Evolutionary conservation across 2,113 vertebrate species (phyloP).

Genomic region (Leptosomus discolor): DNA sequence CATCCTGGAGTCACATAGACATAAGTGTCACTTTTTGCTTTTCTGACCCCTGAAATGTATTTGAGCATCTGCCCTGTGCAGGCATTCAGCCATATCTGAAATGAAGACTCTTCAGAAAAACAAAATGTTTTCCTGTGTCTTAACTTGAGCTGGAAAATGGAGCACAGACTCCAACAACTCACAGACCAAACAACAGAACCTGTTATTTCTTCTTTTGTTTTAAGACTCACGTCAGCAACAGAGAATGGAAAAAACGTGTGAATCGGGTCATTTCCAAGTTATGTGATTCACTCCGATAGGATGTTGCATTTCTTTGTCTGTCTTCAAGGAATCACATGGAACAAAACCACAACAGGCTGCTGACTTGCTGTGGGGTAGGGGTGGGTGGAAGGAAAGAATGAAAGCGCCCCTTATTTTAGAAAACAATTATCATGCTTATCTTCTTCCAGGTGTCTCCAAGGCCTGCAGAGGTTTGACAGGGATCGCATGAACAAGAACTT

Average conservation of each 20-base stretch:
- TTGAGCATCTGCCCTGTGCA: not conserved
- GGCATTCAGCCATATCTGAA: not conserved
- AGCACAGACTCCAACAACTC: not conserved
- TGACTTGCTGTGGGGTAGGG: constrained; percentile 10
- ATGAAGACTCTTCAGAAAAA: not conserved
- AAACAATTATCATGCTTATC: not conserved
- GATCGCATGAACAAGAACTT: not conserved
- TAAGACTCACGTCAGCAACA: not conserved
- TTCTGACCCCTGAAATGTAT: not conserved
- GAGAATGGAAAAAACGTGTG: constrained; percentile 63
- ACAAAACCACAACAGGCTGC: constrained; percentile 62
- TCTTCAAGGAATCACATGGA: constrained; percentile 60
- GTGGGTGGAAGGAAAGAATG: not conserved
- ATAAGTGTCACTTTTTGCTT: not conserved
- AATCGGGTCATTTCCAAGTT: constrained; percentile 65
- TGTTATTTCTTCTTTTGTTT: not conserved
- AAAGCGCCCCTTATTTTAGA: constrained; percentile 35
- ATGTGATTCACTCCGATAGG: constrained; percentile 61
- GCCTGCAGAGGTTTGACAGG: not conserved
- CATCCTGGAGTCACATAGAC: not conserved
- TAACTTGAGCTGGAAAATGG: not conserved
- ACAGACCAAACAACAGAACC: not conserved
- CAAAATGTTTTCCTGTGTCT: not conserved
- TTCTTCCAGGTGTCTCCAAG: constrained; percentile 34
- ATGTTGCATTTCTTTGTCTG: constrained; percentile 57